Percentiles rank a stretch among this genome's conserved stretches.
These are phyloP conservation scores for Coelinius sp. DNA, from an alignment of 2,888 invertebrate species.

Conservation along the genomic window DNA sequence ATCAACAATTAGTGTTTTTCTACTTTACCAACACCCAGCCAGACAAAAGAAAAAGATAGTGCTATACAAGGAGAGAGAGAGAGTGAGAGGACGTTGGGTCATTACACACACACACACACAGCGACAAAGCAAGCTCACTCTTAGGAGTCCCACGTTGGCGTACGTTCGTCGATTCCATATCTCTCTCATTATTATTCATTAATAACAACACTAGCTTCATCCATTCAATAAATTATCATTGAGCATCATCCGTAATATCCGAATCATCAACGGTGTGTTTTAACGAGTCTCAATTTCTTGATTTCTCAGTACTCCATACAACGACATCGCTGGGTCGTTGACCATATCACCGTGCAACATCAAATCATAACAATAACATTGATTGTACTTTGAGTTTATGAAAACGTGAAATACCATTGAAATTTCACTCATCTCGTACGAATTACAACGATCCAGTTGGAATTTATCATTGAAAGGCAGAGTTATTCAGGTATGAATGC, in stretches of 20 bases:
- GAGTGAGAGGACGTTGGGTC: background rate
- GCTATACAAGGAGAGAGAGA: background rate
- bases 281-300: background rate
- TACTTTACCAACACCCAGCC: background rate
- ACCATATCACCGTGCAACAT: constrained; percentile 7
- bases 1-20: too few relatives aligned
- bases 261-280: background rate
- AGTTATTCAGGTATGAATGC: constrained; percentile 1
- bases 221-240: background rate
- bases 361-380: constrained; percentile 5
- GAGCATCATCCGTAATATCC: background rate
- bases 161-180: background rate
- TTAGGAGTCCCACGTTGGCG: background rate
- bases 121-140: background rate
- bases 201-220: background rate
- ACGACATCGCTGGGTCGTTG: constrained; percentile 13
- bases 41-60: background rate
- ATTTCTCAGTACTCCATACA: background rate
- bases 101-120: too few relatives aligned
- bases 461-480: background rate
- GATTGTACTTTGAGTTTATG: background rate
- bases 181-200: background rate
- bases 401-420: background rate
- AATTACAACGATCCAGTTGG: background rate
- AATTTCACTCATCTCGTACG: background rate